Evolutionary conservation across 2,888 invertebrate species (phyloP), one percentile per base, ranked within the genome.

Genomic region (Lamellibrachia satsuma): DNA sequence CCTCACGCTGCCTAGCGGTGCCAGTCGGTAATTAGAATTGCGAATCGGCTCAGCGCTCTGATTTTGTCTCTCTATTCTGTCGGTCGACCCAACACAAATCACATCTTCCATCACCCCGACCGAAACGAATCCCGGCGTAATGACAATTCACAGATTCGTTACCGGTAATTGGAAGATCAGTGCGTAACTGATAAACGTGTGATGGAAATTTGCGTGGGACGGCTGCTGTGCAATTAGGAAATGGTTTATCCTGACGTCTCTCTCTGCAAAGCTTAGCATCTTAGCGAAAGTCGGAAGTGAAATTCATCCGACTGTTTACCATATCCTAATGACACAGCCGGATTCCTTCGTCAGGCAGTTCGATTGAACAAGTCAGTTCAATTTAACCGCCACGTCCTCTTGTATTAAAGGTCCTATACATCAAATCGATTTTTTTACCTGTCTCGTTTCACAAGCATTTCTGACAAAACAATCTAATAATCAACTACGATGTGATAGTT

Each of bases 271-370:
- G 75, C 22, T 75, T 75, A 22, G 15, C 75, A 75, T 75, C 75
- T 75, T 22, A 75, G 75, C 75, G 75, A 75, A 75, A 75, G 57
- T 75, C 75, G 75, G 75, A 75, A 75, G 75, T 75, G 75, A 75
- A 15, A 75, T 22, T 6, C 22, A 75, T 75, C 75, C 75, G 75
- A 75, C n/a, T 75, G 75, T n/a, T 75, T 75, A 75, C 15, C 75
- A 75, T 75, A 75, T 75, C 75, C 22, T 75, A 15, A 75, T 75
- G 75, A 75, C 75, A 75, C 22, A 75, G 75, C 2, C 75, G 6
- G 75, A 22, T n/a, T 6, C 22, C 75, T 11, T 22, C 75, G 15
- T 75, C 22, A 75, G n/a, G 15, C 75, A 3, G 3, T 22, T 15
- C 75, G n/a, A 15, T 22, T n/a, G 75, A 22, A 3, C 75, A 75